A percentile compares a stretch with the other conserved stretches of the same genome.
Evolutionary conservation across 2,797 vertebrate genomes (phyloP).

Genomic region (Lacerta bilineata): DNA sequence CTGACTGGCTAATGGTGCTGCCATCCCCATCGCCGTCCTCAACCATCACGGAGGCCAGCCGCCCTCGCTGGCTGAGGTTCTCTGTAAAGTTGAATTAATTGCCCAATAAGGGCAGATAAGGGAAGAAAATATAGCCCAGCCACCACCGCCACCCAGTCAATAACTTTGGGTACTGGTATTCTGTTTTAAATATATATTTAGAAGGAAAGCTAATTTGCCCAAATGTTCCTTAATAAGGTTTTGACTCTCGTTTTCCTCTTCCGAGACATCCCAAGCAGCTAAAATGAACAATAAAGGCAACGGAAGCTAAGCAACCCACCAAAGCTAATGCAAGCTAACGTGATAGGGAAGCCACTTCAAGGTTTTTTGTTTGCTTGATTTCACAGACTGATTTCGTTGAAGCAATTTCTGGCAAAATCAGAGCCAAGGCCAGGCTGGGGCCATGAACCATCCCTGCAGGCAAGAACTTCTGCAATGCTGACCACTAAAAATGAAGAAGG

Average conservation of each 20-base stretch:
- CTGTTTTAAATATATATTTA: no score
- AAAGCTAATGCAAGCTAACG: background rate
- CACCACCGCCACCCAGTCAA: no score
- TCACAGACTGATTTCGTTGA: background rate
- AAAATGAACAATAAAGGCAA: background rate
- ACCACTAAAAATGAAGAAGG: background rate
- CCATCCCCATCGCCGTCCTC: slow-evolving; percentile 86
- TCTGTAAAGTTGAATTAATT: slow-evolving; percentile 72
- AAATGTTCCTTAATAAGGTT: background rate
- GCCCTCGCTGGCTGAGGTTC: slow-evolving; percentile 82
- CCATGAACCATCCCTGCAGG: background rate
- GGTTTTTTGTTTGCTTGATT: background rate
- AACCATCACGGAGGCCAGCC: slow-evolving; percentile 80
- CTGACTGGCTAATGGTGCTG: slow-evolving; percentile 88
- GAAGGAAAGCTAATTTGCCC: background rate
- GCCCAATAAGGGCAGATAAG: background rate
- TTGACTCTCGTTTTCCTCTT: background rate
- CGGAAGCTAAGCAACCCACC: background rate
- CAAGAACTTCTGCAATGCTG: background rate
- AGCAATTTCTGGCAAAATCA: background rate
- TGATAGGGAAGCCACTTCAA: background rate
- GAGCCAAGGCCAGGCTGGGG: background rate
- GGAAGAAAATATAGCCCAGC: background rate
- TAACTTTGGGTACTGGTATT: background rate
- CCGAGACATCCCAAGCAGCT: background rate